Conservation (phyloP, 2,797 vertebrate species). For the Tauraco hartlaubi region DNA sequence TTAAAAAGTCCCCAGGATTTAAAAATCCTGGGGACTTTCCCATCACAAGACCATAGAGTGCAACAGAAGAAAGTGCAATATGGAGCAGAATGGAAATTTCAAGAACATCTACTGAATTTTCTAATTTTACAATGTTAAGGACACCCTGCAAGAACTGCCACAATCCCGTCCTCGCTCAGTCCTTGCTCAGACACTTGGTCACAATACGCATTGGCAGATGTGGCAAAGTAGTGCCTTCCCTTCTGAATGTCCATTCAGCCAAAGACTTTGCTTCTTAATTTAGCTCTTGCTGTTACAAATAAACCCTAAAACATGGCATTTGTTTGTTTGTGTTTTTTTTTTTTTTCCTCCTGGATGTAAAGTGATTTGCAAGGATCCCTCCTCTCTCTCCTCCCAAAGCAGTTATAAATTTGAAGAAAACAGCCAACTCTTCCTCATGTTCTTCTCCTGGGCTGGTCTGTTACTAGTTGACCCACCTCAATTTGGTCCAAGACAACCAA, state of each 20-base stretch:
- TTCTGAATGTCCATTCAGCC: neutral
- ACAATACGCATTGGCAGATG: neutral
- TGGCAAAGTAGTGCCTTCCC: neutral
- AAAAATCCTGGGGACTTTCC: neutral
- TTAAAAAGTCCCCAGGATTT: too few relatives aligned
- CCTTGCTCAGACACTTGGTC: neutral
- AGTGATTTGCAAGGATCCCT: neutral
- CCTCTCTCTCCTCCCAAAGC: neutral
- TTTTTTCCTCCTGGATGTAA: neutral
- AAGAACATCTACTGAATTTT: neutral
- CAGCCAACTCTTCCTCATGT: neutral
- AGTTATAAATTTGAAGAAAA: neutral
- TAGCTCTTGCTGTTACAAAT: neutral
- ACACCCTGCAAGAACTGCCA: neutral
- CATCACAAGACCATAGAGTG: neutral
- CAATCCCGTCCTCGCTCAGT: fast-evolving
- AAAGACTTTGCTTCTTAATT: neutral
- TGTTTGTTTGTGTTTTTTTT: neutral
- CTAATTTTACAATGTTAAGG: neutral
- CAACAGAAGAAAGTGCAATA: neutral
- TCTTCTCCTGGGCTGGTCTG: neutral
- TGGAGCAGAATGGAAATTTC: neutral
- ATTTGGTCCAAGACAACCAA: neutral
- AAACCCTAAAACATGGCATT: neutral
- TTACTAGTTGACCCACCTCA: neutral